Conservation (phyloP, 2,797 vertebrate species). For the Setipinna tenuifilis region DNA sequence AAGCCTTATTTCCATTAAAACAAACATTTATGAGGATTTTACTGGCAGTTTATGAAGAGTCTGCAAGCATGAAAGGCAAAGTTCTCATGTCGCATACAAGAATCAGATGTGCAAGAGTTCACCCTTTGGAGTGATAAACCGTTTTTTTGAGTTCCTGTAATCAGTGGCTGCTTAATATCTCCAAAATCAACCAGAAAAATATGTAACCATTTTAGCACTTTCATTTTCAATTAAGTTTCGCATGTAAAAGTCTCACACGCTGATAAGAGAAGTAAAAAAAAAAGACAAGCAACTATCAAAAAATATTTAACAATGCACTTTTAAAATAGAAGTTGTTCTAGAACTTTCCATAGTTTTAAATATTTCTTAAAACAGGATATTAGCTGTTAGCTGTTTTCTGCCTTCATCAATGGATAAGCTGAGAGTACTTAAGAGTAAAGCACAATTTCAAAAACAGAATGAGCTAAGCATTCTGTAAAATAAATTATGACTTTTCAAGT, state of each 20-base stretch:
- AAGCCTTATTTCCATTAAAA: conserved; percentile 18
- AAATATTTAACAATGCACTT: neutral
- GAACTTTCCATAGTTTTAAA: neutral
- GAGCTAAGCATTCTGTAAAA: no score
- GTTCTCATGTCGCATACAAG: neutral
- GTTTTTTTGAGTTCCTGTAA: neutral
- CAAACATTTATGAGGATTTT: conserved; percentile 12
- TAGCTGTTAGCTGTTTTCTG: no score
- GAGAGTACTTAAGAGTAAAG: no score
- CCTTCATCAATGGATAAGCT: no score
- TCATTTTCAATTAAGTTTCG: neutral
- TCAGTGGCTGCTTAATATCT: neutral
- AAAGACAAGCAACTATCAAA: neutral
- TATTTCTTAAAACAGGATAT: no score
- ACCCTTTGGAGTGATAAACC: neutral
- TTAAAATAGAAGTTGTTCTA: neutral
- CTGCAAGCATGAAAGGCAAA: neutral
- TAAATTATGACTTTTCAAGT: no score
- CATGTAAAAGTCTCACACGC: neutral
- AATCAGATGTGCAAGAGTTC: neutral
- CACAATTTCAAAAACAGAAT: no score
- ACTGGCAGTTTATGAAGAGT: neutral
- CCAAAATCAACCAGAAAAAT: neutral
- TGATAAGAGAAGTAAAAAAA: neutral
- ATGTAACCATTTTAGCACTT: neutral